phyloP scores from a whole-genome alignment of 2,113 vertebrate species.

The Callaeas wilsoni region DNA sequence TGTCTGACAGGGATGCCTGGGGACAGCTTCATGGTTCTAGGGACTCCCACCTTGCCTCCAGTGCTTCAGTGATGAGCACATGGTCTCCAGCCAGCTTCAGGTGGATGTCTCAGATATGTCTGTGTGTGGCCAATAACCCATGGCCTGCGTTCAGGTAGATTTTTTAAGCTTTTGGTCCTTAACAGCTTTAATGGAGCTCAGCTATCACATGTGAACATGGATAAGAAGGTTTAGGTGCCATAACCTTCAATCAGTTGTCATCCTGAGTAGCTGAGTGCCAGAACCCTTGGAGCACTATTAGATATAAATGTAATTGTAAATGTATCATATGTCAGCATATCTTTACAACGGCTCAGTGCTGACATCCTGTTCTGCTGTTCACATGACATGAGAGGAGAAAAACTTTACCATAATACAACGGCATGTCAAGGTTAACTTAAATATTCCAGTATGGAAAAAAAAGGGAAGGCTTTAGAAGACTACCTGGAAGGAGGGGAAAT shows the following conservation, averaged over 20 bases:
- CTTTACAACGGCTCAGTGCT: neutral
- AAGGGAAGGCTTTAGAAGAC: neutral
- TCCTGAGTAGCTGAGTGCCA: neutral
- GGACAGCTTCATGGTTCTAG: neutral
- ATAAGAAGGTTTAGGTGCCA: neutral
- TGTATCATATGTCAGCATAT: too few relatives aligned
- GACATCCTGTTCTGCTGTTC: neutral
- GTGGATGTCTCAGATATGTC: neutral
- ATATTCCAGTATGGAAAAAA: neutral
- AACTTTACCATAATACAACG: neutral
- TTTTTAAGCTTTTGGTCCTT: neutral
- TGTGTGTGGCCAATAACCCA: neutral
- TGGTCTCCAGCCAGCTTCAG: neutral
- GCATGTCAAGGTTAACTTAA: neutral
- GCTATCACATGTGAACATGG: accelerated
- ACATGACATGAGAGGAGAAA: neutral
- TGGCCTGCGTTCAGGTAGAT: neutral
- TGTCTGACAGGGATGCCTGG: neutral
- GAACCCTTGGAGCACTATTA: neutral
- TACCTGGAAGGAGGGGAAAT: neutral
- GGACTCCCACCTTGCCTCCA: neutral
- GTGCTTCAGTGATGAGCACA: neutral
- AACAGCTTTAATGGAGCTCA: neutral
- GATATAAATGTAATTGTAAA: too few relatives aligned
- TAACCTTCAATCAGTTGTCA: neutral